A percentile compares a stretch with the other conserved stretches of the same genome.
phyloP scores from a whole-genome alignment of 2,888 invertebrate genomes.

The Calliopum simillimum region DNA sequence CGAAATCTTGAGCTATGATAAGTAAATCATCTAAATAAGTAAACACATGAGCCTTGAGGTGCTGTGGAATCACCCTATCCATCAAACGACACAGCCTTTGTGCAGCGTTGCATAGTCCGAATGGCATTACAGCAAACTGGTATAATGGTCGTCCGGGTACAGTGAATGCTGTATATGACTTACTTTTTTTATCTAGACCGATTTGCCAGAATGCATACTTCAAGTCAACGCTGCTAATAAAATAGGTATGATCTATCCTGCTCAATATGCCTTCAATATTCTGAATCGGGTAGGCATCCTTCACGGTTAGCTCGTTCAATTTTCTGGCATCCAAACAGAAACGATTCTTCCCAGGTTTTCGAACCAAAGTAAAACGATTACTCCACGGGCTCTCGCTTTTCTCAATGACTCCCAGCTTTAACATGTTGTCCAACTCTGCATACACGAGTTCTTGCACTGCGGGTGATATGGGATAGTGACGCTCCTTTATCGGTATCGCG shows the following conservation, averaged over 20 bases:
- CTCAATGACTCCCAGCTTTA: constrained; percentile 27
- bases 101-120: constrained; percentile 7
- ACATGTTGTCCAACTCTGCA: constrained; percentile 24
- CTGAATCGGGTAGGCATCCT: no score
- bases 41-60: background rate
- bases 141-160: background rate
- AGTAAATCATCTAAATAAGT: no score
- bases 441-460: constrained; percentile 18
- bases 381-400: constrained; percentile 35
- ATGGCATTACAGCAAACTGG: no score
- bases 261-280: no score
- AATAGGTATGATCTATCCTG: no score
- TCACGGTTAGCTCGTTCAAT: no score
- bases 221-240: constrained; percentile 1
- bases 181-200: background rate
- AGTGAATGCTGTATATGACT: background rate
- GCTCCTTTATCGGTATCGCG: constrained; percentile 19
- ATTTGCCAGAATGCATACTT: constrained; percentile 16
- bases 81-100: background rate
- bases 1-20: no score
- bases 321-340: no score
- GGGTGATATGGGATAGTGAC: constrained; percentile 22
- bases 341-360: no score
- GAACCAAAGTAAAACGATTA: background rate
- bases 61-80: background rate